Base-by-base conservation (phyloP, 2,797 vertebrate genomes). In the Allobates femoralis region DNA sequence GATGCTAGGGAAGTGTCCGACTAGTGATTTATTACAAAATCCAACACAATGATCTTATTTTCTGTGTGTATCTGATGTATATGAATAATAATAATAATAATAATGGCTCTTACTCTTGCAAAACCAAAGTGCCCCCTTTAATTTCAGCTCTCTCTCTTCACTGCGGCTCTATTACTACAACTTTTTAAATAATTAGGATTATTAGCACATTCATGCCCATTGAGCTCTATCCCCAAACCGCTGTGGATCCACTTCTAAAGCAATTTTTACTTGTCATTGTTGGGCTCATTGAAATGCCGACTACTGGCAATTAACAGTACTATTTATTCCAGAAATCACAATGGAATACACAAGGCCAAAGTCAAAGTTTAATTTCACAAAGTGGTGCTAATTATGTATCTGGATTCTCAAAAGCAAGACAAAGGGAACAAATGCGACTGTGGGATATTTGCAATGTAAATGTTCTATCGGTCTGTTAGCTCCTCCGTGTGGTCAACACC, bases 281-380 rank as follows among this genome's bases (percentile, higher is more conserved):
- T 64, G 37, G 90, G 53, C 12, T 88, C 85, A 91, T 92, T 90
- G 86, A 89, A 89, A 58, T 90, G 41, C 55, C 6, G 81, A 91
- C 90, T 89, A 90, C 89, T 89, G 88, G 84, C 89, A 86, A 50
- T 90, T 55, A 69, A 87, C 67, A 26, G 53, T 62, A 89, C 90
- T 92, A 90, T 93, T 94, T 94, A 92, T 84, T 88, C 83, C 11
- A 32, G 88, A 89, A 79, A 51, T 92, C 90, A 90, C 62, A 93
- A 88, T 83, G 90, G 91, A 90, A 94, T 94, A 93, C 92, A 93
- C 93, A 90, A 60, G 46, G 91, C 88, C 89, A 92, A 91, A 91
- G 91, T 91, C 91, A 93, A 93, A 94, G 93, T 93, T 94, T 94
- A 94, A 94, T 92, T 91, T 92, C 73, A 88, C 91, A 90, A 93